Conservation (phyloP, 1,140 invertebrate species). For the Archivesica marissinica region DNA sequence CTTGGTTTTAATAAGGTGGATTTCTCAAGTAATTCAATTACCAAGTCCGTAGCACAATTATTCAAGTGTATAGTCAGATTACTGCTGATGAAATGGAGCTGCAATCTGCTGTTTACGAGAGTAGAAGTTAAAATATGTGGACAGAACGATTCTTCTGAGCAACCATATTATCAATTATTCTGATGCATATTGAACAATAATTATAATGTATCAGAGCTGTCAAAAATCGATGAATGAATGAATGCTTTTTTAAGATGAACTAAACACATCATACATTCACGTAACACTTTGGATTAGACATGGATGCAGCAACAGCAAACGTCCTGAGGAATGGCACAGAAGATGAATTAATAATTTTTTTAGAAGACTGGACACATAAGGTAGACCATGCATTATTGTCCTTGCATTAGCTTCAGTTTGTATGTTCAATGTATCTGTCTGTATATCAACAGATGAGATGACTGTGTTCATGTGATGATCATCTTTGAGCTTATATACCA, state of each 20-base stretch:
- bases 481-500: too few relatives aligned
- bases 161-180: neutral
- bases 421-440: too few relatives aligned
- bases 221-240: slow-evolving; percentile 52
- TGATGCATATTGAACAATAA: slow-evolving; percentile 16
- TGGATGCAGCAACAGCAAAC: slow-evolving; percentile 48
- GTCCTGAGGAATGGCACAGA: slow-evolving; percentile 47
- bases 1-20: neutral
- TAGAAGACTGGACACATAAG: slow-evolving; percentile 42
- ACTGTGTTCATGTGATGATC: too few relatives aligned
- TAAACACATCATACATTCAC: slow-evolving; percentile 2
- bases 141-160: neutral
- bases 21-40: neutral
- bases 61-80: neutral
- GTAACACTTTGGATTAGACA: slow-evolving; percentile 36
- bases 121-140: neutral
- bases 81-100: neutral
- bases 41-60: neutral
- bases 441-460: too few relatives aligned
- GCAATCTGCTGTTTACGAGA: neutral
- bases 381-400: too few relatives aligned
- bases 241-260: slow-evolving; percentile 7
- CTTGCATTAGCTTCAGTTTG: too few relatives aligned
- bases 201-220: slow-evolving; percentile 61
- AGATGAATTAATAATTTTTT: slow-evolving; percentile 12